Evolutionary conservation across 2,113 vertebrate species (phyloP).

Genomic region (Azemiops feae): DNA sequence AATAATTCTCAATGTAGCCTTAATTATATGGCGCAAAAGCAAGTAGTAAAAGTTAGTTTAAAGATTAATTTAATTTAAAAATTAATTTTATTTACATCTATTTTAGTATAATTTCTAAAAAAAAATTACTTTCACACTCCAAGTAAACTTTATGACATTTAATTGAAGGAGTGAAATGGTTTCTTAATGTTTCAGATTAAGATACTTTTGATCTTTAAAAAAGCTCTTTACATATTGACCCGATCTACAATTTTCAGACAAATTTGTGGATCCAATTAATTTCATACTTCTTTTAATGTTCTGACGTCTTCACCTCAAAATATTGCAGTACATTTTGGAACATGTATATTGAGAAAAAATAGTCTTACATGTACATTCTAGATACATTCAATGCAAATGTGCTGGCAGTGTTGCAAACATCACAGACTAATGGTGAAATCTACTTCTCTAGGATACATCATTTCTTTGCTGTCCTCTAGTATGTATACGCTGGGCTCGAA

Average conservation of each 20-base stretch:
- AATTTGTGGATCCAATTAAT: not conserved
- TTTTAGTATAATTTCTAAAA: not conserved
- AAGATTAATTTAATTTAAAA: not conserved
- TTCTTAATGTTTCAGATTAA: not conserved
- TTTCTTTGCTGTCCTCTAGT: slow-evolving; percentile 75
- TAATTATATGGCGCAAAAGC: not conserved
- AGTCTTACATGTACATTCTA: not conserved
- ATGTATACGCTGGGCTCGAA: slow-evolving; percentile 81
- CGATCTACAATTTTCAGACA: not conserved
- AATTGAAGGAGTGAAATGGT: not conserved
- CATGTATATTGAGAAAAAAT: not conserved
- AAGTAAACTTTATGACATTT: not conserved
- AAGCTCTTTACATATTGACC: not conserved
- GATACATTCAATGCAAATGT: not conserved
- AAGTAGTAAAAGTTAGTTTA: not conserved
- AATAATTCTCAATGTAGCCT: not conserved
- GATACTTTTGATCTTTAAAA: not conserved
- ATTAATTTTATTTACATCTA: not conserved
- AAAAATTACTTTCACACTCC: not conserved
- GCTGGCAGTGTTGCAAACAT: not conserved
- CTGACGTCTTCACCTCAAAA: not conserved
- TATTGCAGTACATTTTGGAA: not conserved
- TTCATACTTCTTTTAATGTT: not conserved
- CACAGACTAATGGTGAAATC: not conserved
- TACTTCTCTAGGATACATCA: slow-evolving; percentile 55